Conservation (phyloP, 2,888 invertebrate species). For the Neoscelio sp. region DNA sequence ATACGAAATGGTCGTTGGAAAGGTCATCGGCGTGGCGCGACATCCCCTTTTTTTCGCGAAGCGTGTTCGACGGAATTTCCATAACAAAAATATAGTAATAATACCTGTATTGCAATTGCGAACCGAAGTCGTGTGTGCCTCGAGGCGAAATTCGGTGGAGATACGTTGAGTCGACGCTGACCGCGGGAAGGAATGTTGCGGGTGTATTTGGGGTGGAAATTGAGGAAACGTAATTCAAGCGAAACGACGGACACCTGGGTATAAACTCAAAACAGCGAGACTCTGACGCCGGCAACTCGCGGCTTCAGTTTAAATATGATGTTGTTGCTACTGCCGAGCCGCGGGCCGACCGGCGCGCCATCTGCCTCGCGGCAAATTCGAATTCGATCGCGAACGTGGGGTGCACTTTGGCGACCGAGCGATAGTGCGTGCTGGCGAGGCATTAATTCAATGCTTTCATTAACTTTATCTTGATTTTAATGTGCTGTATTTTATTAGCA, state of each 20-base stretch:
- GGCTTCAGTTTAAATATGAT: constrained; percentile 44
- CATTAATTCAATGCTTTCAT: no score
- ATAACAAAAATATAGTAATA: constrained; percentile 7
- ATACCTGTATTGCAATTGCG: neutral
- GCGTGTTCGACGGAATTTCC: constrained; percentile 7
- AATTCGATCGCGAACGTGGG: no score
- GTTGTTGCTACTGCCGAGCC: constrained; percentile 13
- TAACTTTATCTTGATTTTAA: no score
- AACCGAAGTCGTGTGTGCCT: neutral
- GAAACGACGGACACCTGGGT: neutral
- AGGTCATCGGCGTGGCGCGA: constrained; percentile 7
- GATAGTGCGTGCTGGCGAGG: no score
- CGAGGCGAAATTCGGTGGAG: neutral
- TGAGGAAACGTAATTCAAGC: constrained; percentile 3
- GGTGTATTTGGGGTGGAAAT: neutral
- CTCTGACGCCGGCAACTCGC: constrained; percentile 40
- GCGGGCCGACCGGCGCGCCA: constrained; percentile 4
- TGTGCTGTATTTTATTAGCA: no score
- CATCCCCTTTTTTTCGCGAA: no score
- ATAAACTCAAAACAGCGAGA: constrained; percentile 17
- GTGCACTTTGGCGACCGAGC: no score
- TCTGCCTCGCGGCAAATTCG: constrained; percentile 9
- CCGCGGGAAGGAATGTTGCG: neutral
- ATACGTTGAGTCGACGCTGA: neutral
- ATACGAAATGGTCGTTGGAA: constrained; percentile 1